Conservation (phyloP, 2,113 vertebrate genomes). For the Anarhynchus alexandrinus region DNA sequence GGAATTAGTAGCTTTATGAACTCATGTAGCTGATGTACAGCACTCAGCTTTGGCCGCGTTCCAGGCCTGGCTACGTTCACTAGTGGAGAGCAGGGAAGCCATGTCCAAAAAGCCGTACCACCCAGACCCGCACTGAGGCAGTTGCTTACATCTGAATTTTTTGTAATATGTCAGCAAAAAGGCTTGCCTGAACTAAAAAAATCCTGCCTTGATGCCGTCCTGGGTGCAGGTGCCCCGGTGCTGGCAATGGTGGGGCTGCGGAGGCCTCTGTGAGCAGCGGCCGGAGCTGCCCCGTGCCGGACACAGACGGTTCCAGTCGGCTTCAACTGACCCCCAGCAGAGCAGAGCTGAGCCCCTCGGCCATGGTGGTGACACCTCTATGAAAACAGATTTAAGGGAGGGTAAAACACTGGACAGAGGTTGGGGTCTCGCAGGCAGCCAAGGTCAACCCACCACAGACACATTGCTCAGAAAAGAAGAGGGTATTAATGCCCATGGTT, state of each 20-base stretch:
- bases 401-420: not conserved
- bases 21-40: not conserved
- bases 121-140: not conserved
- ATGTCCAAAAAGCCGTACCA: not conserved
- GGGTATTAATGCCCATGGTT: not conserved
- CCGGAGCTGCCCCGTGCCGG: rapidly evolving
- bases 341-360: not conserved
- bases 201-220: not conserved
- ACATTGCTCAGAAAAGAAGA: not conserved
- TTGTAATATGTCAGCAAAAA: not conserved
- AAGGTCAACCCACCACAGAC: not conserved
- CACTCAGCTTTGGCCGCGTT: not conserved
- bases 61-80: not conserved
- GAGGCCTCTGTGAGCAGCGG: not conserved
- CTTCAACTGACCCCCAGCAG: rapidly evolving
- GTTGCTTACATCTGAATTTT: not conserved
- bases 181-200: not conserved
- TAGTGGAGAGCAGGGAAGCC: not conserved
- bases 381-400: not conserved
- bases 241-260: too few species aligned
- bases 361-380: rapidly evolving
- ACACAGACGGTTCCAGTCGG: rapidly evolving
- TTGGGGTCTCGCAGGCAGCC: not conserved
- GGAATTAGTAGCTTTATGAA: not conserved
- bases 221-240: not conserved